These are phyloP conservation scores for Diaprepes abbreviatus DNA, from an alignment of 2,888 invertebrate species.

Conservation along the genomic window DNA sequence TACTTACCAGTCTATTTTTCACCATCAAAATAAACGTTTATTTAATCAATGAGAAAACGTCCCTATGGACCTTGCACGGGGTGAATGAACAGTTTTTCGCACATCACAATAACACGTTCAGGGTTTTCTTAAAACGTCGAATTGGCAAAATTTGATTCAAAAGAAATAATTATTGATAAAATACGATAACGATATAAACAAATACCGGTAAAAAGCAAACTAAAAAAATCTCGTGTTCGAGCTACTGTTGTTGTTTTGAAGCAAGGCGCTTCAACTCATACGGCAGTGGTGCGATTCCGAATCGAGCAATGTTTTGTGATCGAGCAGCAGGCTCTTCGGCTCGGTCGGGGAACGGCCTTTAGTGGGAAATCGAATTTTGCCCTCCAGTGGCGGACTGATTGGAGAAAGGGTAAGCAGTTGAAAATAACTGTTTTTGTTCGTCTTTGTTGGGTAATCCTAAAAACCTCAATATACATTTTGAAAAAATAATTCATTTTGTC, in stretches of 20 bases:
- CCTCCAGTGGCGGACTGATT: conserved; percentile 30
- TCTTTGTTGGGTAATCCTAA: no score
- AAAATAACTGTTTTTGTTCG: no score
- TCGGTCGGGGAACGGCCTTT: conserved; percentile 39
- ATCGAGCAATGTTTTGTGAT: no score
- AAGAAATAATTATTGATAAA: background rate
- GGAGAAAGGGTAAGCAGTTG: no score
- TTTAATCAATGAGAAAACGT: conserved; percentile 23
- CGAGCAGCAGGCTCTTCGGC: background rate
- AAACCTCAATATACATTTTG: no score
- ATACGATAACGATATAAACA: background rate
- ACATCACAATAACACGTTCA: background rate
- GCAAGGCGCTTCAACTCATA: background rate
- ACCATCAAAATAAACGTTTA: conserved; percentile 11
- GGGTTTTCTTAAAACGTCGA: background rate
- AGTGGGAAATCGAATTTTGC: conserved; percentile 41
- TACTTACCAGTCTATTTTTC: conserved; percentile 9
- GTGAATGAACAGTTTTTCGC: conserved; percentile 14
- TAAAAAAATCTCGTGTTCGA: background rate
- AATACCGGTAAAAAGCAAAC: conserved; percentile 6
- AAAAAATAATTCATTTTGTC: no score
- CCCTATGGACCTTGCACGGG: conserved; percentile 13
- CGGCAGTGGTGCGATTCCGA: background rate
- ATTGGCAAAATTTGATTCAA: background rate
- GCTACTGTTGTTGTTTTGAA: conserved; percentile 4